Base-by-base conservation (phyloP, 2,888 invertebrate species). In the Silvanus unidentatus region DNA sequence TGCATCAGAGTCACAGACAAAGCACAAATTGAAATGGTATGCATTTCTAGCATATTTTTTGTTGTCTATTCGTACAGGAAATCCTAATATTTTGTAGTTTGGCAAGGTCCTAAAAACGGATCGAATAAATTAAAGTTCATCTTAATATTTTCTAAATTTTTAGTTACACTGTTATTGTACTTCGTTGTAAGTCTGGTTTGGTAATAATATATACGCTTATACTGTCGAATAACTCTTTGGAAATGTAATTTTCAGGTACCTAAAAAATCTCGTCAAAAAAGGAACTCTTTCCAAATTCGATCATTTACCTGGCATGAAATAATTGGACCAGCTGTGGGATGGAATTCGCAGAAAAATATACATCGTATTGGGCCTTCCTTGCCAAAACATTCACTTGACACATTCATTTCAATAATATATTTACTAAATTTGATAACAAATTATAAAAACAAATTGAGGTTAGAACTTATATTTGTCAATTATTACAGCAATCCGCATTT, bases 201-300 rank as follows among this genome's bases (percentile, higher is more conserved):
- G 96, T 95, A 65, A 97, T 97, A 53, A 97, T 92, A 66, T 92
- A 97, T 15, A 89, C 90, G 67, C 89, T 93, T 45, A 96, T 85
- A 46, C 90, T 86, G 75, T 96, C 94, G 75, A 97, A 96, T 13
- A 88, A 79, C 62, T 96, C 95, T 70, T 95, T 95, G 0, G 89
- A 87, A 39, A 97, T 84, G 66, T 86, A 91, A 65, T 92, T 88
- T 61, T 88, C 86, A 4, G 96, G 96, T 45, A 90, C 88, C 86
- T 89, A 68, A 39, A 74, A 71, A 12, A 11, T 39, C 2, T 6
- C 39, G 14, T 15, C 38, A 36, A 35, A 28, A 28, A 3, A 42
- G 8, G 11, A 15, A 37, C 3, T 15, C 3, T 37, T 37, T 27
- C 13, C n/a, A n/a, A 27, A 11, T 39, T 34, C 11, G 11, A n/a